Conservation (phyloP, 2,888 invertebrate genomes). For the Geotrupes spiniger region DNA sequence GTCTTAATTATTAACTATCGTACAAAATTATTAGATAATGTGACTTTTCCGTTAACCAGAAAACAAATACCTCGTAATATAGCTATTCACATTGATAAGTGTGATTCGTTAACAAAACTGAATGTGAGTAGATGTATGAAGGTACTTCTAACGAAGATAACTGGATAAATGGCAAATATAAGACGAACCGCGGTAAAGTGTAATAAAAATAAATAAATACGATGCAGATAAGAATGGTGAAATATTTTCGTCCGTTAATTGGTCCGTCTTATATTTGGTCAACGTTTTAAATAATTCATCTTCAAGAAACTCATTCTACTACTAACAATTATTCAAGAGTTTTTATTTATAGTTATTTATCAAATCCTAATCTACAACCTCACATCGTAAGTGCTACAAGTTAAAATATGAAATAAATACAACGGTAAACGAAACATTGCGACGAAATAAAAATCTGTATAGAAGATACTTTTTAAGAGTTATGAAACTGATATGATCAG, state of each 20-base stretch:
- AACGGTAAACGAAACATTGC: neutral
- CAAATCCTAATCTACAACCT: conserved; percentile 3
- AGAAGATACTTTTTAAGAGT: neutral
- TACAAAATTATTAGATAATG: neutral
- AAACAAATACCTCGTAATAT: conserved; percentile 1
- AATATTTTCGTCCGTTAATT: too few species aligned
- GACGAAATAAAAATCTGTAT: conserved; percentile 1
- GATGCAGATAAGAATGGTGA: too few species aligned
- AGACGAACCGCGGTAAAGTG: too few species aligned
- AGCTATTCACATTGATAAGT: neutral
- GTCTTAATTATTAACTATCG: too few species aligned
- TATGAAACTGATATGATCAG: neutral
- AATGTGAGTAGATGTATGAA: too few species aligned
- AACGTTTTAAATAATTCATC: neutral
- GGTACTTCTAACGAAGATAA: too few species aligned
- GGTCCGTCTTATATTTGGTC: too few species aligned
- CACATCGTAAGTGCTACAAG: neutral
- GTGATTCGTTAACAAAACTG: too few species aligned
- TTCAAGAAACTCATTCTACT: neutral
- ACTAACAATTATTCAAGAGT: conserved; percentile 2
- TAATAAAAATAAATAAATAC: too few species aligned
- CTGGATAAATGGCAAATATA: too few species aligned
- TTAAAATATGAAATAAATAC: neutral
- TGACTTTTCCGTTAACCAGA: too few species aligned
- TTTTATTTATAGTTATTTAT: neutral